Evolutionary conservation across 2,888 invertebrate genomes (phyloP).

Genomic region (Rhyacophila evoluta): DNA sequence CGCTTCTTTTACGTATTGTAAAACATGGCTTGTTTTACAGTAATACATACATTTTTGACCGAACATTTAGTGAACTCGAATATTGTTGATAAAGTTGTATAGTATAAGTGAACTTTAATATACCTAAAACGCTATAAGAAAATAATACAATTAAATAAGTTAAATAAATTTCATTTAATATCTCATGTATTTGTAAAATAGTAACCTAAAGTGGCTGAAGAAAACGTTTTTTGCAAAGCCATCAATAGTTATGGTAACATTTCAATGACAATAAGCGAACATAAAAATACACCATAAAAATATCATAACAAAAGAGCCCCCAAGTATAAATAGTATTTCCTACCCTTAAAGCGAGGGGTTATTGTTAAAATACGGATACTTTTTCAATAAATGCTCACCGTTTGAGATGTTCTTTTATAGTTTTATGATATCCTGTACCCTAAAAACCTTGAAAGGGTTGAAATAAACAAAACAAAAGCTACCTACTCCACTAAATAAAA

Average conservation of each 20-base stretch:
- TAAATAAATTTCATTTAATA: too few species aligned
- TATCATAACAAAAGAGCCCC: constrained; percentile 13
- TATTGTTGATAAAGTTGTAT: too few species aligned
- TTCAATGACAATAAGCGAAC: neutral
- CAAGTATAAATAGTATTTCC: neutral
- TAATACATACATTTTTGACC: too few species aligned
- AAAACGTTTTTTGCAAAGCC: neutral
- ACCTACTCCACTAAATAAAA: neutral
- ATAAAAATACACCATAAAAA: neutral
- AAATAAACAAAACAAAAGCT: constrained; percentile 24
- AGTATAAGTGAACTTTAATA: too few species aligned
- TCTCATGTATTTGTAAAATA: too few species aligned
- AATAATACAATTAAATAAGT: too few species aligned
- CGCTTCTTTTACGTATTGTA: too few species aligned
- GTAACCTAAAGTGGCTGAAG: too few species aligned
- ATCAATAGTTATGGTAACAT: neutral
- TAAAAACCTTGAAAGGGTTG: neutral
- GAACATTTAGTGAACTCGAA: too few species aligned
- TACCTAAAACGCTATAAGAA: too few species aligned
- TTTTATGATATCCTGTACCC: constrained; percentile 10
- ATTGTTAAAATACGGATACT: neutral
- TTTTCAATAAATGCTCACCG: constrained; percentile 12
- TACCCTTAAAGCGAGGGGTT: neutral
- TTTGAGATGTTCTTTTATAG: constrained; percentile 22
- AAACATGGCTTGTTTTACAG: too few species aligned